Evolutionary conservation across 2,797 vertebrate genomes (phyloP), one percentile per base, ranked within the genome.

Genomic region (Smutsia temminckii): DNA sequence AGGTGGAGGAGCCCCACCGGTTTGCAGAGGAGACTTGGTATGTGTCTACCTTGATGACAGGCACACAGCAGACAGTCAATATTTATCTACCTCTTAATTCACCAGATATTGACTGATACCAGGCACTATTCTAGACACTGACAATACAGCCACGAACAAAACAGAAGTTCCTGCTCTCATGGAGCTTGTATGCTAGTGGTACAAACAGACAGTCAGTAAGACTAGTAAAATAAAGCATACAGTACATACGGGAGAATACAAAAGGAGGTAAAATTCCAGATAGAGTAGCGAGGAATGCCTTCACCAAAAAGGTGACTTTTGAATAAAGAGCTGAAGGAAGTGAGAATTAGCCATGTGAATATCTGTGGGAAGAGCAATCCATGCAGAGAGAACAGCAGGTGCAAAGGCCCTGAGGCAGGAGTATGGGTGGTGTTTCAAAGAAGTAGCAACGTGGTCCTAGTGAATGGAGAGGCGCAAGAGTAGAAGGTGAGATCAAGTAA

Each of bases 321-420:
- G 25, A 81, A 88, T 63, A 57, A 72, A 69, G 66, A 49, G 51
- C 25, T 18, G 32, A 69, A 68, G 69, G 55, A 74, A 78, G 5
- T 7, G 29, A 88, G 79, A 89, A 66, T 29, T 16, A 25, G 74
- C 49, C 55, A 3, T 20, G 1, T 57, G 78, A 42, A 3, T 40
- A 11, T 10, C 40, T 80, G 68, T 27, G 13, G 32, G 29, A 90
- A 72, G 72, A 68, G 34, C 20, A 51, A 21, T n/a, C 57, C 49
- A 78, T 21, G 20, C 27, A 46, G 42, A 32, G 49, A 12, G 20
- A 64, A 27, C 0, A 5, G 74, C 27, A 7, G 14, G 72, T 81
- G 51, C 91, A 77, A 89, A 94, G 95, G 83, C 51, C 64, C 75
- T 9, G 87, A 72, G 80, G 61, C 63, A 32, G 29, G 55, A 27